Base-by-base conservation (phyloP, 1,140 invertebrate species). In the Prorops nasuta region DNA sequence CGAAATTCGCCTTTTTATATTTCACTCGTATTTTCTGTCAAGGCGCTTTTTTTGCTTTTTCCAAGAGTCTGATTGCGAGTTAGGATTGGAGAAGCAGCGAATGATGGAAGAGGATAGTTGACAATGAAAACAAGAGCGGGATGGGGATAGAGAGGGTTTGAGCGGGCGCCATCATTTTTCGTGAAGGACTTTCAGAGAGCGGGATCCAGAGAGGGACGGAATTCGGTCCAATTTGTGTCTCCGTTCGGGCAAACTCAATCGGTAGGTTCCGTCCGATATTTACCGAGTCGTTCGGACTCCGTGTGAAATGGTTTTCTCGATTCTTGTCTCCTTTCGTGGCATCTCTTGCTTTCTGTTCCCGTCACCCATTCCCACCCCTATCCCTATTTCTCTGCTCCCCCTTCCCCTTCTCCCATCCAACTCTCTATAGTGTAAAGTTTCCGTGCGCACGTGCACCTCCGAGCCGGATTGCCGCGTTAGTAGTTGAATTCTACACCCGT, bases 11-110 rank as follows among this genome's bases (percentile, higher is more conserved):
- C n/a, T n/a, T n/a, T n/a, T n/a, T n/a, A n/a, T n/a, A n/a, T n/a
- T n/a, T 58, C 41, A 40, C 17, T 40, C 40, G 35, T 48, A 57
- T 58, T 58, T 57, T 58, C 54, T 49, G 32, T 45, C 37, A 51
- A 56, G n/a, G n/a, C n/a, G 44, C 42, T 58, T 43, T 48, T 49
- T 54, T 57, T 52, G 54, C 57, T 59, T 54, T 45, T 44, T 34
- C 16, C 22, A 17, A 24, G 50, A 32, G 28, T 36, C 38, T 40
- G 28, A 45, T 24, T 43, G 42, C 34, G 38, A 57, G 40, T 48
- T 32, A 38, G 35, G 37, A 45, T 50, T 28, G 14, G 35, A 17
- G 38, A 15, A 22, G 35, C 37, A 20, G 28, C 24, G 32, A 19
- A 31, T 16, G 38, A 57, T n/a, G 39, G 39, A 12, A 16, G 12